A percentile compares a stretch with the other conserved stretches of the same genome.
These are phyloP conservation scores for Carpatolechia fugitivella DNA, from an alignment of 2,888 invertebrate species.

Conservation along the genomic window DNA sequence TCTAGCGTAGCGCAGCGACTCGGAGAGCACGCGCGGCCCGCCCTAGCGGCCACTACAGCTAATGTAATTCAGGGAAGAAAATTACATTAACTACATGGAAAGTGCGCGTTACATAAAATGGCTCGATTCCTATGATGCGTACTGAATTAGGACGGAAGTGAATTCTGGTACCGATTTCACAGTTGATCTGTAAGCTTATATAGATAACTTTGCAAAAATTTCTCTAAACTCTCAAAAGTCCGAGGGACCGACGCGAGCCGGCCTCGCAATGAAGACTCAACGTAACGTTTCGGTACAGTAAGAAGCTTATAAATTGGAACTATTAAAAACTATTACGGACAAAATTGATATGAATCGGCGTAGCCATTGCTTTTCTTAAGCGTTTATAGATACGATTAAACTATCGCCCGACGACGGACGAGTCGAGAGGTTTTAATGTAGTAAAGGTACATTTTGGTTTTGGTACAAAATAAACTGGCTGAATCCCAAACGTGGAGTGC, in stretches of 20 bases:
- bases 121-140: conserved; percentile 78
- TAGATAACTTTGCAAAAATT: conserved; percentile 73
- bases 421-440: conserved; percentile 48
- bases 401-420: conserved; percentile 61
- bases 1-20: conserved; percentile 12
- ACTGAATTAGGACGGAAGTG: conserved; percentile 79
- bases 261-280: conserved; percentile 58
- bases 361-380: conserved; percentile 72
- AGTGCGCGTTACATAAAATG: conserved; percentile 79
- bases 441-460: conserved; percentile 35
- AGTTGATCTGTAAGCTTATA: conserved; percentile 77
- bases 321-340: conserved; percentile 75
- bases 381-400: conserved; percentile 70
- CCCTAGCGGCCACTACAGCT: conserved; percentile 33
- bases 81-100: conserved; percentile 69
- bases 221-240: conserved; percentile 62
- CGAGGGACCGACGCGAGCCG: conserved; percentile 50
- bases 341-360: conserved; percentile 78
- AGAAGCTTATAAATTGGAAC: conserved; percentile 76
- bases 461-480: conserved; percentile 30
- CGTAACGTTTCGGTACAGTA: conserved; percentile 60
- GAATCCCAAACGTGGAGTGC: conserved; percentile 40
- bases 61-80: conserved; percentile 70
- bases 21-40: conserved; percentile 5
- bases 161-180: conserved; percentile 78